These are phyloP conservation scores for Lithophane semibrunnea DNA, from an alignment of 2,888 invertebrate genomes.

Conservation along the genomic window DNA sequence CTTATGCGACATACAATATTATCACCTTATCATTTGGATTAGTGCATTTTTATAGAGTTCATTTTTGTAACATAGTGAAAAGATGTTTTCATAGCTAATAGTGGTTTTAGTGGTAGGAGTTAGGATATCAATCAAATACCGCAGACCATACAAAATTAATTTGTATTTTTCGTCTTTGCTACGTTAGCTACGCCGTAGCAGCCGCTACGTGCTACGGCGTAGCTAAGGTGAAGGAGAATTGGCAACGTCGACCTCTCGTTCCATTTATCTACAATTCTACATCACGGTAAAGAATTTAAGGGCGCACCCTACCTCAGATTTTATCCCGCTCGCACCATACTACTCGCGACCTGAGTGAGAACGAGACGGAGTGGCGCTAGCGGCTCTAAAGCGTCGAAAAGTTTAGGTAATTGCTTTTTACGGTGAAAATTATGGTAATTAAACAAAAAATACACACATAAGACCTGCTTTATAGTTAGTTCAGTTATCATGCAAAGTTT, in stretches of 20 bases:
- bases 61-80: slow-evolving; percentile 12
- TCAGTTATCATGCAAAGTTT: too few species aligned
- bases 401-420: too few species aligned
- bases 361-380: too few species aligned
- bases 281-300: not conserved
- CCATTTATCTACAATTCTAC: too few species aligned
- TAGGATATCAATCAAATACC: not conserved
- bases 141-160: not conserved
- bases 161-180: not conserved
- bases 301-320: too few species aligned
- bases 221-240: slow-evolving; percentile 1
- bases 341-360: too few species aligned
- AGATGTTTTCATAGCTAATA: not conserved
- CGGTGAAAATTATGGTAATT: too few species aligned
- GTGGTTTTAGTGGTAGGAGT: too few species aligned
- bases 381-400: too few species aligned
- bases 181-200: slow-evolving; percentile 31
- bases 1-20: slow-evolving; percentile 18
- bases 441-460: too few species aligned
- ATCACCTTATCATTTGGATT: slow-evolving; percentile 38
- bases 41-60: slow-evolving; percentile 28
- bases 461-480: too few species aligned
- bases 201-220: slow-evolving; percentile 24
- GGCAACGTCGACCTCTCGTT: not conserved
- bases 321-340: too few species aligned